Conservation (phyloP, 2,113 vertebrate species). For the Rana temporaria region DNA sequence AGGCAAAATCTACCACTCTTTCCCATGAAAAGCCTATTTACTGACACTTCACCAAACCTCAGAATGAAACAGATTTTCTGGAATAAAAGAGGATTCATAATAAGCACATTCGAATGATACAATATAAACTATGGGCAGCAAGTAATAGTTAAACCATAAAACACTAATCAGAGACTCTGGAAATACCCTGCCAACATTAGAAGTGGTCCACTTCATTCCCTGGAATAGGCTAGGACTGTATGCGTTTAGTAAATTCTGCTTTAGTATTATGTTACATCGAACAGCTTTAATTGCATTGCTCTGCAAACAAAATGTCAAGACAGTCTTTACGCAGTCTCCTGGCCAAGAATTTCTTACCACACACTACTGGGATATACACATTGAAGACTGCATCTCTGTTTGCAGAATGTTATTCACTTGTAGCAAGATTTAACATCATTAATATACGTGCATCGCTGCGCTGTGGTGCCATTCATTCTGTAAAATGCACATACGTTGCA, state of each 20-base stretch:
- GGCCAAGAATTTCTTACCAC: slow-evolving; percentile 26
- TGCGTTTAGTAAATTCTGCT: background rate
- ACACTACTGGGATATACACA: slow-evolving; percentile 20
- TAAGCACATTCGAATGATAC: slow-evolving; percentile 4
- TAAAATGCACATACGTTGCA: too few species aligned
- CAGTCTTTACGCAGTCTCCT: slow-evolving; percentile 26
- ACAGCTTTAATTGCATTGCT: slow-evolving; percentile 35
- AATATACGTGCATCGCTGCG: too few species aligned
- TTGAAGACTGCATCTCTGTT: background rate
- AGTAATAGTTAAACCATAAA: background rate
- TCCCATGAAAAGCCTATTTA: slow-evolving; percentile 32
- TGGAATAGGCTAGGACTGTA: background rate
- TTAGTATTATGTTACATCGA: slow-evolving; percentile 30
- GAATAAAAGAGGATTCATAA: slow-evolving; percentile 3
- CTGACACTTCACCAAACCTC: slow-evolving; percentile 19
- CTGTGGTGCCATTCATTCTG: too few species aligned
- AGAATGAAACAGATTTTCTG: slow-evolving; percentile 21
- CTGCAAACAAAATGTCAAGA: slow-evolving; percentile 13
- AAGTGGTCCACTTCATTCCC: background rate
- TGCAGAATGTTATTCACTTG: background rate
- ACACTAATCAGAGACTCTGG: background rate
- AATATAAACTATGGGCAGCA: background rate
- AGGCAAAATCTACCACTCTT: slow-evolving; percentile 17
- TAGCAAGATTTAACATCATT: too few species aligned
- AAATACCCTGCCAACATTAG: background rate